Conservation (phyloP, 2,113 vertebrate species). For the Corythaeola cristata region DNA sequence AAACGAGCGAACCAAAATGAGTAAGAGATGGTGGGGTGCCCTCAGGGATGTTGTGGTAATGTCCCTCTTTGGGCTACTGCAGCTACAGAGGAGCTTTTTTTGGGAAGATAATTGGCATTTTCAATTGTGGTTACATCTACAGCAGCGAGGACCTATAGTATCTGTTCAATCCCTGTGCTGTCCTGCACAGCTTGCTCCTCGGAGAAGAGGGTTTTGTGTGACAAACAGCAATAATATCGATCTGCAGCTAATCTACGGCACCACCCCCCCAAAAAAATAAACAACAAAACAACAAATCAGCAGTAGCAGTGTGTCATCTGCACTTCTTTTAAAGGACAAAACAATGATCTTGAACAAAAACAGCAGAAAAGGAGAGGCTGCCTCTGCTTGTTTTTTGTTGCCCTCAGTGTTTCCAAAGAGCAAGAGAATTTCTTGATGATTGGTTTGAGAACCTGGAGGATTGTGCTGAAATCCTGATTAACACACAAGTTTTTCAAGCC, state of each 20-base stretch:
- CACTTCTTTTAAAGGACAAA: constrained; percentile 24
- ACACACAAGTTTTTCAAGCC: not conserved
- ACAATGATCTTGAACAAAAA: not conserved
- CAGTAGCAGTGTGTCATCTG: not conserved
- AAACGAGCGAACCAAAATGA: not conserved
- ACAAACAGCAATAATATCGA: constrained; percentile 30
- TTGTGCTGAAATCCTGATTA: constrained; percentile 43
- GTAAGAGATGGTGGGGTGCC: not conserved
- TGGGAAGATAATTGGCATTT: constrained; percentile 47
- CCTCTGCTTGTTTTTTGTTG: not conserved
- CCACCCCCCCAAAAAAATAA: not conserved
- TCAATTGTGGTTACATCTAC: constrained; percentile 8
- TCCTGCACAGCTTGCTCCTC: not conserved
- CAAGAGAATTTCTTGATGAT: not conserved
- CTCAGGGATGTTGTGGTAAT: not conserved
- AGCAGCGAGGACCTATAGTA: not conserved
- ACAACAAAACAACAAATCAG: not conserved
- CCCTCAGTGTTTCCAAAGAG: not conserved
- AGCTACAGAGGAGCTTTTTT: constrained; percentile 16
- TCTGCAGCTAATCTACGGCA: not conserved
- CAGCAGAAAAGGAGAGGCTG: not conserved
- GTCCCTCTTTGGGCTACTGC: not conserved
- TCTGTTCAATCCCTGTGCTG: not conserved
- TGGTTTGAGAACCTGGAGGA: constrained; percentile 37
- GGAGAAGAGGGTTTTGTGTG: constrained; percentile 27